These are phyloP conservation scores for Sussaba pulchella DNA, from an alignment of 2,888 invertebrate genomes.

Conservation along the genomic window DNA sequence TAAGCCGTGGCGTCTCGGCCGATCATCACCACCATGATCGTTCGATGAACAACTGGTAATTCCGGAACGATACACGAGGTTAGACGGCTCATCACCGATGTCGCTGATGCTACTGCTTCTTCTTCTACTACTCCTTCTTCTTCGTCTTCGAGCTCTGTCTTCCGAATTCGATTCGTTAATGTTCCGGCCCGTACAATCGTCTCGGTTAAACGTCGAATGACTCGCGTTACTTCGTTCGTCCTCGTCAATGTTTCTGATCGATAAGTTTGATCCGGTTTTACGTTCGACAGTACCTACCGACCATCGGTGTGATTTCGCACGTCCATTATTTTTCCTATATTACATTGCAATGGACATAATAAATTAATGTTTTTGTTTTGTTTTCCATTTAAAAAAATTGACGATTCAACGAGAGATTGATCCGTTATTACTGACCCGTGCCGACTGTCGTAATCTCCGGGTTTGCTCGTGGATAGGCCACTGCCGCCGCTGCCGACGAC, in stretches of 20 bases:
- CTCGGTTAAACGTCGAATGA: conserved; percentile 58
- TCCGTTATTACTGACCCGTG: no score
- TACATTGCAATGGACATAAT: no score
- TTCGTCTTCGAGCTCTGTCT: conserved; percentile 60
- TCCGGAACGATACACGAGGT: conserved; percentile 16
- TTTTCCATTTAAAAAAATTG: no score
- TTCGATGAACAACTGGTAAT: no score
- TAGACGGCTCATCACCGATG: neutral
- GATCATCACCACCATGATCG: neutral
- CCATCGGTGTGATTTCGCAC: no score
- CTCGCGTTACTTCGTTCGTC: conserved; percentile 56
- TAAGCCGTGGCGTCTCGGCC: no score
- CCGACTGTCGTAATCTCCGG: conserved; percentile 70
- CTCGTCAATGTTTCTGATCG: conserved; percentile 62
- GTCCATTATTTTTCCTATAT: no score
- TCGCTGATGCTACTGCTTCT: conserved; percentile 58
- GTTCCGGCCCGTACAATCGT: no score
- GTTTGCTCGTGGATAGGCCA: conserved; percentile 70
- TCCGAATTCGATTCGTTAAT: conserved; percentile 47
- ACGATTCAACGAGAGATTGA: no score
- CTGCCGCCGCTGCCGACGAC: conserved; percentile 73
- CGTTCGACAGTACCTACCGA: no score
- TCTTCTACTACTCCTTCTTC: conserved; percentile 79
- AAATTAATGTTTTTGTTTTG: no score
- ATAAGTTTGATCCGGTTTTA: neutral